Percentiles rank a stretch among this genome's conserved stretches.
Conservation (phyloP, 2,888 invertebrate species). For the Lagria hirta region DNA sequence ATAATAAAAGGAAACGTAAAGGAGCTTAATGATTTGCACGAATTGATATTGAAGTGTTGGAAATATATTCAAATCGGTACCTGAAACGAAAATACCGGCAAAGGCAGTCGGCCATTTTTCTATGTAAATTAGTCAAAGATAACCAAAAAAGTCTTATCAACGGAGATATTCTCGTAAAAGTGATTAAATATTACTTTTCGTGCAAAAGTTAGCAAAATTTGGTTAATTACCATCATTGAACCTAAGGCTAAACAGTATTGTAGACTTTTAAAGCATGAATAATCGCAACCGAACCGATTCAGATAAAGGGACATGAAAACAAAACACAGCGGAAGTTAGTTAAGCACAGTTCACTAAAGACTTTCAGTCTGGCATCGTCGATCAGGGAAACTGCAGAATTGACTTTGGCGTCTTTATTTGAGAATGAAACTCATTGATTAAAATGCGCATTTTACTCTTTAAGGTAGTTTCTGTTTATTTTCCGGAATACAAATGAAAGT, state of each 20-base stretch:
- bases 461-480: slow-evolving; percentile 37
- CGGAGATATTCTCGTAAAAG: slow-evolving; percentile 2
- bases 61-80: slow-evolving; percentile 1
- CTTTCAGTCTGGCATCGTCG: slow-evolving; percentile 36
- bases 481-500: slow-evolving; percentile 33
- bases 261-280: slow-evolving; percentile 33
- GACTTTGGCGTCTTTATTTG: slow-evolving; percentile 40
- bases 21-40: no score
- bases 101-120: not conserved
- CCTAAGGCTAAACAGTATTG: slow-evolving; percentile 11
- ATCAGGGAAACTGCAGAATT: slow-evolving; percentile 39
- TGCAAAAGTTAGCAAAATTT: slow-evolving; percentile 13
- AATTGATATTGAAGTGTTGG: no score
- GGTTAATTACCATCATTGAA: slow-evolving; percentile 22
- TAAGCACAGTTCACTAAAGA: slow-evolving; percentile 38
- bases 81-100: not conserved
- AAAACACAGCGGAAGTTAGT: slow-evolving; percentile 38
- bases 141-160: slow-evolving; percentile 4
- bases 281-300: slow-evolving; percentile 35
- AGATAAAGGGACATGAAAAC: slow-evolving; percentile 39
- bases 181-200: slow-evolving; percentile 9
- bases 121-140: slow-evolving; percentile 8
- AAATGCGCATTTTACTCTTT: slow-evolving; percentile 41
- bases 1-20: no score
- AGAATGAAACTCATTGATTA: slow-evolving; percentile 42